Evolutionary conservation across 2,888 invertebrate genomes (phyloP).

Genomic region (Spisula solida): DNA sequence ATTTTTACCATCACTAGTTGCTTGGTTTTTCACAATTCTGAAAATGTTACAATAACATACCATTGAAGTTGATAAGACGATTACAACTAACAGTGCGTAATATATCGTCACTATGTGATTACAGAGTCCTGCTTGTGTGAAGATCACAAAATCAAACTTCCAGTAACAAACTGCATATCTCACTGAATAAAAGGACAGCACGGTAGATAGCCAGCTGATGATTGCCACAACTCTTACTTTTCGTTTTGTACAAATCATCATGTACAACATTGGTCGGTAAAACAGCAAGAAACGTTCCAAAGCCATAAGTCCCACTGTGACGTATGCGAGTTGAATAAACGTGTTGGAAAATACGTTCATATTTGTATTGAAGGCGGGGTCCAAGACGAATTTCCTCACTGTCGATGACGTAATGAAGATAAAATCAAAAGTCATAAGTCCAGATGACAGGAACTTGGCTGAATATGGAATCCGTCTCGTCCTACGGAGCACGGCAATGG

Average conservation of each 20-base stretch:
- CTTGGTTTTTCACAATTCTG: conserved; percentile 21
- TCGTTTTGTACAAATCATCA: conserved; percentile 10
- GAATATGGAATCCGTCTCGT: conserved; percentile 26
- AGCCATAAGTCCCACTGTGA: conserved; percentile 45
- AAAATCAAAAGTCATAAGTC: conserved; percentile 23
- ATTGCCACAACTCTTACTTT: background rate
- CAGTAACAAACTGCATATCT: conserved; percentile 33
- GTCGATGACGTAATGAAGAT: background rate
- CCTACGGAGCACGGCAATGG: background rate
- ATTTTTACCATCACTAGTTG: background rate
- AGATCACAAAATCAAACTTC: background rate
- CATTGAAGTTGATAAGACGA: background rate
- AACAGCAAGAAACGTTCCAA: conserved; percentile 43
- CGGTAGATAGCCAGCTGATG: background rate
- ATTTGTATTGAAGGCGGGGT: conserved; percentile 12
- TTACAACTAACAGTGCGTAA: background rate
- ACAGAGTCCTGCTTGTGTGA: conserved; percentile 4
- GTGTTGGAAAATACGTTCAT: background rate
- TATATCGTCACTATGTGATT: conserved; percentile 27
- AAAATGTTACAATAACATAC: conserved; percentile 46
- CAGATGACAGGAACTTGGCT: conserved; percentile 38
- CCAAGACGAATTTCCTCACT: conserved; percentile 15
- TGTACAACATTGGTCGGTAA: conserved; percentile 39
- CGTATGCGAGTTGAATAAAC: conserved; percentile 27
- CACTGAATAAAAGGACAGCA: background rate